Conservation (phyloP, 2,888 invertebrate species). For the Dryobota labecula region DNA sequence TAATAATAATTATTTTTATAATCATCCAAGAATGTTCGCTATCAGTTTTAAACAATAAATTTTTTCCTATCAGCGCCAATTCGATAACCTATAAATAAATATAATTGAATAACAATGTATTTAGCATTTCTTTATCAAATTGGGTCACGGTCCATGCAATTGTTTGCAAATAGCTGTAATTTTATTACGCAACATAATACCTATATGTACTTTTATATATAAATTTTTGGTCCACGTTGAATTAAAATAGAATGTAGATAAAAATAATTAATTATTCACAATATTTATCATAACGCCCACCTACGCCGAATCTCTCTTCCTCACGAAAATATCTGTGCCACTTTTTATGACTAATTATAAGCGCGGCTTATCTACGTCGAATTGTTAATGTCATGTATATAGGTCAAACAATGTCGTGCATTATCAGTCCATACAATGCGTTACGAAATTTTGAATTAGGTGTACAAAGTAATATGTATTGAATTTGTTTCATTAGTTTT, state of each 20-base stretch:
- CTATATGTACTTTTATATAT: too few relatives aligned
- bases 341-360: constrained; percentile 18
- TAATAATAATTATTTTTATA: not conserved
- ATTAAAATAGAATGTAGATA: not conserved
- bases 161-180: constrained; percentile 58
- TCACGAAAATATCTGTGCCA: not conserved
- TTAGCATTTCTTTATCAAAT: constrained; percentile 62
- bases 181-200: constrained; percentile 34
- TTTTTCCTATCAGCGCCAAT: constrained; percentile 45
- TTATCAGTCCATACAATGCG: constrained; percentile 40
- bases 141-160: constrained; percentile 60
- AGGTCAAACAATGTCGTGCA: constrained; percentile 48
- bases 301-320: constrained; percentile 5
- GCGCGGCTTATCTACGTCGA: constrained; percentile 41
- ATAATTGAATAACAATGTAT: constrained; percentile 55
- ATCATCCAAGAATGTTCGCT: constrained; percentile 16
- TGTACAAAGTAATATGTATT: constrained; percentile 41
- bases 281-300: not conserved
- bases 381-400: constrained; percentile 52
- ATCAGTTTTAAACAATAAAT: constrained; percentile 28
- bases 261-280: not conserved
- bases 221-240: not conserved
- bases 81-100: constrained; percentile 62
- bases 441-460: constrained; percentile 58
- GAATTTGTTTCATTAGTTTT: constrained; percentile 29